These are phyloP conservation scores for Paralichthys olivaceus DNA, from an alignment of 2,113 vertebrate genomes.

Conservation along the genomic window DNA sequence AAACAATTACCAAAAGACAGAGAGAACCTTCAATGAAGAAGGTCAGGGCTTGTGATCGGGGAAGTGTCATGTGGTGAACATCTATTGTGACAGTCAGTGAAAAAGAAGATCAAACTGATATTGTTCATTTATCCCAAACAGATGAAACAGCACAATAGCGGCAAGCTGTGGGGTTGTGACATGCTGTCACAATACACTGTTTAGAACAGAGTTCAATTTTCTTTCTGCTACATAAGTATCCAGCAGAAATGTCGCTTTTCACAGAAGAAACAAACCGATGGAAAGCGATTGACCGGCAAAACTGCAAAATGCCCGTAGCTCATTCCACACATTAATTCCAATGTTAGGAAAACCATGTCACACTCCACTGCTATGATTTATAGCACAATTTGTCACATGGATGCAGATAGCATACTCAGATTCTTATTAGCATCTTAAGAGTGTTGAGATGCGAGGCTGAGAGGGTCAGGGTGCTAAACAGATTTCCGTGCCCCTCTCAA, in stretches of 20 bases:
- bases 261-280: constrained; percentile 57
- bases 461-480: constrained; percentile 75
- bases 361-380: constrained; percentile 63
- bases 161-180: constrained; percentile 56
- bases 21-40: constrained; percentile 65
- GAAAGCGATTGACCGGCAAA: constrained; percentile 62
- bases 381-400: constrained; percentile 66
- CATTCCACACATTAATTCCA: constrained; percentile 55
- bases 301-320: constrained; percentile 34
- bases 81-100: constrained; percentile 61
- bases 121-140: constrained; percentile 67
- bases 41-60: constrained; percentile 62
- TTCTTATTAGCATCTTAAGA: constrained; percentile 76
- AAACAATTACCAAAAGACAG: constrained; percentile 78
- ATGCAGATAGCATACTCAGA: constrained; percentile 61
- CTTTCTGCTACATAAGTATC: constrained; percentile 51
- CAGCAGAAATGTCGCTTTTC: constrained; percentile 47
- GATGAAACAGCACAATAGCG: constrained; percentile 64
- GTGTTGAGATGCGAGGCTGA: constrained; percentile 62
- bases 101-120: constrained; percentile 62
- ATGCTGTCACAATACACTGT: constrained; percentile 65
- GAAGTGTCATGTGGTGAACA: constrained; percentile 53
- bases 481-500: constrained; percentile 70
- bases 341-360: constrained; percentile 58
- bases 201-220: constrained; percentile 70